Evolutionary conservation across 2,888 invertebrate genomes (phyloP), one percentile per base, ranked within the genome.

Genomic region (Agelastica alni): DNA sequence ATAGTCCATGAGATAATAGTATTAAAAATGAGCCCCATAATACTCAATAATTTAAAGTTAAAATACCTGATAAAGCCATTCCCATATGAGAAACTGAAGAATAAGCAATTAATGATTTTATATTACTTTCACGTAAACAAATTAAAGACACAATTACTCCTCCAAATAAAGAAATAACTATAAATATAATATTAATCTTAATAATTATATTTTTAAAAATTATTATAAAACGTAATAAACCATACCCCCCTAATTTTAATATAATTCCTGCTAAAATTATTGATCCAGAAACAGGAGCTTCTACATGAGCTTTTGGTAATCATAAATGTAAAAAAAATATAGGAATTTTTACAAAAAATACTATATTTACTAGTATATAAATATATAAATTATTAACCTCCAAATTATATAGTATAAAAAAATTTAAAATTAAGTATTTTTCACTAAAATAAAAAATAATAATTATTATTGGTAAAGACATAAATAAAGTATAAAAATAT

Each of bases 261-360:
- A 88, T 81, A 75, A 88, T 77, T 0, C 85, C 87, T 0, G 87
- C 88, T 76, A 88, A 84, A 82, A 88, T 83, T 77, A 88, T 88
- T 2, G 87, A 88, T 0, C 88, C 87, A 2, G 83, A 80, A 60
- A 88, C 80, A 3, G 88, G 87, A 51, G 88, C 88, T 62, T 88
- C 88, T n/a, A n/a, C n/a, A n/a, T n/a, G n/a, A n/a, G n/a, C n/a
- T n/a, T n/a, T n/a, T n/a, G n/a, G n/a, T n/a, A n/a, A n/a, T n/a
- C n/a, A n/a, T n/a, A n/a, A n/a, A n/a, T n/a, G n/a, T n/a, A n/a
- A n/a, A n/a, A n/a, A n/a, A n/a, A n/a, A n/a, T n/a, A n/a, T n/a
- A n/a, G n/a, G n/a, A n/a, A n/a, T n/a, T n/a, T n/a, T n/a, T n/a
- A n/a, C n/a, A n/a, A n/a, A n/a, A n/a, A n/a, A n/a, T n/a, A n/a